phyloP scores from a whole-genome alignment of 2,888 invertebrate genomes.

The Leucophenga maculata region DNA sequence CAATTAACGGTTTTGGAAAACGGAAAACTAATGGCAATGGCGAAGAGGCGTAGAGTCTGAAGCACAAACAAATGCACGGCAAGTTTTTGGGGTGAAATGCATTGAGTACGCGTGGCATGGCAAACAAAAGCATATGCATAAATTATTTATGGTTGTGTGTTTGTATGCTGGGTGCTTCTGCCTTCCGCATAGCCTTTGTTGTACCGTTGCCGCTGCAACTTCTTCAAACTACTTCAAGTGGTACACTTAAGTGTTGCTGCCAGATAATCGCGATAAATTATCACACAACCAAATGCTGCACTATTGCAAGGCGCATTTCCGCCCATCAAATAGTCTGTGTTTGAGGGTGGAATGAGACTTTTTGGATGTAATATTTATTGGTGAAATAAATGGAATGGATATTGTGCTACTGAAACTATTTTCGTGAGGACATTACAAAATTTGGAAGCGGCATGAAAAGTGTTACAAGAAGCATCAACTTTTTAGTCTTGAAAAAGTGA shows the following conservation, averaged over 20 bases:
- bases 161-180: conserved; percentile 14
- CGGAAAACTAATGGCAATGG: conserved; percentile 17
- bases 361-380: background rate
- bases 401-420: too few relatives aligned
- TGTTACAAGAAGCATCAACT: too few relatives aligned
- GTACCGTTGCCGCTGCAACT: background rate
- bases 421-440: too few relatives aligned
- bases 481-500: too few relatives aligned
- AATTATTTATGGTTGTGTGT: conserved; percentile 51
- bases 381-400: background rate
- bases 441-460: too few relatives aligned
- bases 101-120: conserved; percentile 1
- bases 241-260: conserved; percentile 24
- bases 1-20: conserved; percentile 48
- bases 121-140: conserved; percentile 58
- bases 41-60: background rate
- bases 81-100: background rate
- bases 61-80: background rate
- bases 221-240: background rate
- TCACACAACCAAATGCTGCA: conserved; percentile 42
- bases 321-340: conserved; percentile 37
- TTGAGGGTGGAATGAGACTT: conserved; percentile 5
- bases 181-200: background rate
- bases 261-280: conserved; percentile 66
- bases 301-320: background rate